These are phyloP conservation scores for Temnopleurus reevesii DNA, from an alignment of 53 echinoderm and acorn worm species.

Conservation along the genomic window DNA sequence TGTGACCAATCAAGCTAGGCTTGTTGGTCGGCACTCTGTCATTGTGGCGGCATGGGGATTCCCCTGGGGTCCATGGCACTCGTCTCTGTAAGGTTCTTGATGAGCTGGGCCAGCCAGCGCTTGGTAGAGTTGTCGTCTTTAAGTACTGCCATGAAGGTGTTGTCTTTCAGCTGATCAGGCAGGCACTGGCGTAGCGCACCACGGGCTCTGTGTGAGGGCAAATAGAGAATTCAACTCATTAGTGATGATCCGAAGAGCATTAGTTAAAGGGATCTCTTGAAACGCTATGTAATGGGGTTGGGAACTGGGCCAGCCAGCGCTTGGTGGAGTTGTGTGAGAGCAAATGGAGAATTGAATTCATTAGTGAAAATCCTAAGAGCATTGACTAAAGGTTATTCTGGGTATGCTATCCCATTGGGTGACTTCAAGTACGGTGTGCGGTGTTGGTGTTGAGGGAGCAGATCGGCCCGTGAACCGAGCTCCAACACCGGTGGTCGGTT, in stretches of 20 bases:
- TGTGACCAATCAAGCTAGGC: conserved; percentile 56
- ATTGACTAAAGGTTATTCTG: too few relatives aligned
- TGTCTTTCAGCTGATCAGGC: conserved; percentile 97
- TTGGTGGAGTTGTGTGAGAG: conserved; percentile 80
- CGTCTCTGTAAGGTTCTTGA: conserved; percentile 98
- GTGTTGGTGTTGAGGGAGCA: too few relatives aligned
- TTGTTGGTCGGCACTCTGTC: conserved; percentile 55
- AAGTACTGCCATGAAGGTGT: conserved; percentile 87
- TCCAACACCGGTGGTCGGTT: too few relatives aligned
- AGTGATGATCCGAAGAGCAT: too few relatives aligned
- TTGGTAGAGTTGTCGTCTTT: conserved; percentile 99
- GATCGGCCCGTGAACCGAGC: too few relatives aligned
- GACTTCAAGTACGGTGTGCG: too few relatives aligned
- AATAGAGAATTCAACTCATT: background rate
- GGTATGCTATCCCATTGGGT: too few relatives aligned
- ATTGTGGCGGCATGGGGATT: conserved; percentile 88
- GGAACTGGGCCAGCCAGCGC: conserved; percentile 95
- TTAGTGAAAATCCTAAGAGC: too few relatives aligned
- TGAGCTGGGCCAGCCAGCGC: conserved; percentile 97
- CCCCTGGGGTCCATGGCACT: conserved; percentile 74
- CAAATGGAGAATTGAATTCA: background rate
- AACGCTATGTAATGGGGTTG: too few relatives aligned
- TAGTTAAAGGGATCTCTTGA: too few relatives aligned
- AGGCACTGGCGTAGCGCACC: conserved; percentile 96
- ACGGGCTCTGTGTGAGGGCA: conserved; percentile 71